Conservation (phyloP, 2,113 vertebrate species). For the Grammomys dolichurus region DNA sequence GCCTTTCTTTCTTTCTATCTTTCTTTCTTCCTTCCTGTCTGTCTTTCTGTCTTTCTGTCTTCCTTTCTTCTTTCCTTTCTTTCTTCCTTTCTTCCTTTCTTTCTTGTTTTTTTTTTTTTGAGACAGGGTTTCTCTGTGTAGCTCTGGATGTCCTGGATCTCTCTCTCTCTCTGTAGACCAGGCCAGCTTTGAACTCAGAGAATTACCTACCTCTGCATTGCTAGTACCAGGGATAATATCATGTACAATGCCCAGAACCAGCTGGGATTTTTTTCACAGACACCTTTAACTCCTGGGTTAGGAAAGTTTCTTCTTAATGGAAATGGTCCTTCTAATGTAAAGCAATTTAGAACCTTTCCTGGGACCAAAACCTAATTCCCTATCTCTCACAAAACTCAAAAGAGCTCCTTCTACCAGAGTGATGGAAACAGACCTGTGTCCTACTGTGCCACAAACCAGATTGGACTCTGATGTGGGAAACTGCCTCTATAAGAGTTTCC, state of each 20-base stretch:
- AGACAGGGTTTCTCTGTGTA: neutral
- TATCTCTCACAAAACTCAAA: neutral
- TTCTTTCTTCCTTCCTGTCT: neutral
- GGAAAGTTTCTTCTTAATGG: neutral
- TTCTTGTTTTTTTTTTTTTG: neutral
- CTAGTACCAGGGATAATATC: neutral
- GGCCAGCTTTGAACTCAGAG: neutral
- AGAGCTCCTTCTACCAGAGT: too few relatives aligned
- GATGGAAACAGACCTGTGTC: neutral
- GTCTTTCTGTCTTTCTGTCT: too few relatives aligned
- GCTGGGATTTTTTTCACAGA: neutral
- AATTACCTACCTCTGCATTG: neutral
- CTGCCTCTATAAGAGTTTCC: neutral
- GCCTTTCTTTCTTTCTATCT: neutral
- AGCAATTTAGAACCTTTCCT: neutral
- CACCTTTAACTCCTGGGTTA: neutral
- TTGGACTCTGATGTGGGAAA: too few relatives aligned
- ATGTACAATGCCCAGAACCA: neutral
- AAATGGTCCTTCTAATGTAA: neutral
- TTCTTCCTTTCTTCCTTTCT: neutral
- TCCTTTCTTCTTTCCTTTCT: neutral
- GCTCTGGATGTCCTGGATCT: neutral
- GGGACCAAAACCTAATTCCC: neutral
- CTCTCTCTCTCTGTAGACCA: neutral
- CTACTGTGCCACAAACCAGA: neutral